Base-by-base conservation (phyloP, 1,140 invertebrate genomes). In the Copidosoma floridanum region DNA sequence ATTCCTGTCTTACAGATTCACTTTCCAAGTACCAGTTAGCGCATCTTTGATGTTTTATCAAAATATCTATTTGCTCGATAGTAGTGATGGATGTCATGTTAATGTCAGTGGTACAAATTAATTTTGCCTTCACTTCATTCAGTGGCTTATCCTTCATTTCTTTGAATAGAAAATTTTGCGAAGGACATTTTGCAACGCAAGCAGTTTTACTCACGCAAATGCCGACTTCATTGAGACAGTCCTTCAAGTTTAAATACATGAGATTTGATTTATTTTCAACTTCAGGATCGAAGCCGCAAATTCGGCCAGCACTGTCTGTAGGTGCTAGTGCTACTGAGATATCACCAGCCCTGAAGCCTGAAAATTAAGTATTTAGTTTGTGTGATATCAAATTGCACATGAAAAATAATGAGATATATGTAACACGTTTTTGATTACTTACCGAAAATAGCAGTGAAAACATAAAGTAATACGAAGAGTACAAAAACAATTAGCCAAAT, bases 191-290 rank as follows among this genome's bases (percentile, higher is more conserved):
- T 51, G 83, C 69, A 1, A 93, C 88, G 76, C 94, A 96, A 3
- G 94, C 91, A 83, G 95, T 92, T 1, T 85, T 81, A 74, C 95
- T 12, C 6, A 8, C 29, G 12, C 6, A 97, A 4, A 89, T 85
- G 32, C 82, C 80, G 3, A 88, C 68, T 21, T 12, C 0, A 32
- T 1, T 14, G 2, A 44, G 8, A 76, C 93, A 96, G 76, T 88
- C 82, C 1, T 86, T 85, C 44, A 96, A 79, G 78, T 96, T 88
- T 71, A 96, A 95, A 75, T 92, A 95, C 57, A 93, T 85, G 3
- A 96, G 76, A 71, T 89, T 89, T 7, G 86, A 83, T 68, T 86
- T 88, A 58, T 91, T 76, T 29, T 83, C 75, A 10, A 91, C 85
- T 23, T 80, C 80, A 1, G 82, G 80, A 67, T 90, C 89, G 12